These are phyloP conservation scores for Xanthia togata DNA, from an alignment of 2,888 invertebrate species.

Conservation along the genomic window DNA sequence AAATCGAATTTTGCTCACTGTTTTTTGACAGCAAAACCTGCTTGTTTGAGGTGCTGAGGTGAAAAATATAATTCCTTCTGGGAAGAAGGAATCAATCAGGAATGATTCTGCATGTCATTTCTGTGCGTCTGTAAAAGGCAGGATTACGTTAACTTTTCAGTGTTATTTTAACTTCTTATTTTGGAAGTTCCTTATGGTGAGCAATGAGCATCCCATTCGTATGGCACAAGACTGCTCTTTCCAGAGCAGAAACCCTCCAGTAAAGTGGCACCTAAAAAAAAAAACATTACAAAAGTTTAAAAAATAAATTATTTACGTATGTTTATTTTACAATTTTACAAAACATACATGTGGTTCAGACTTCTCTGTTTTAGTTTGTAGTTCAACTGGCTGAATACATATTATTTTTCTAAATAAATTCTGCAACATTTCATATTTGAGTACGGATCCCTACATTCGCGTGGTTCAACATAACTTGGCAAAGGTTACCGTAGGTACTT, in stretches of 20 bases:
- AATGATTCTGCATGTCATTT: not conserved
- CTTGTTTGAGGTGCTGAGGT: no score
- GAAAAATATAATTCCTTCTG: no score
- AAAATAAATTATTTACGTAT: not conserved
- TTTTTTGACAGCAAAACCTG: no score
- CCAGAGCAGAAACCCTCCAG: not conserved
- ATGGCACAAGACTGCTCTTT: not conserved
- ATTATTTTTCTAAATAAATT: slow-evolving; percentile 7
- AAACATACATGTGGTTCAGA: not conserved
- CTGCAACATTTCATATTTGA: slow-evolving; percentile 19
- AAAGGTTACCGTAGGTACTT: slow-evolving; percentile 21
- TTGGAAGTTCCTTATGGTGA: not conserved
- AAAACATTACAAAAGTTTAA: not conserved
- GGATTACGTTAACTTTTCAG: not conserved
- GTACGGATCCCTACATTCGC: slow-evolving; percentile 2
- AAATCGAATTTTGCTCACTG: no score
- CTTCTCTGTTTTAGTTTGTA: not conserved
- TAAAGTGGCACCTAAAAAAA: not conserved
- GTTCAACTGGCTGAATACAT: not conserved
- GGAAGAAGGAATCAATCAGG: no score
- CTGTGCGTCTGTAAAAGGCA: not conserved
- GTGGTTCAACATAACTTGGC: slow-evolving; percentile 29
- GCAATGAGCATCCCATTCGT: not conserved
- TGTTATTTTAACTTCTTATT: not conserved
- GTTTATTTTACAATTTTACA: not conserved